Evolutionary conservation across 1,140 invertebrate species (phyloP), one percentile per base, ranked within the genome.

Genomic region (Drosophila ficusphila): DNA sequence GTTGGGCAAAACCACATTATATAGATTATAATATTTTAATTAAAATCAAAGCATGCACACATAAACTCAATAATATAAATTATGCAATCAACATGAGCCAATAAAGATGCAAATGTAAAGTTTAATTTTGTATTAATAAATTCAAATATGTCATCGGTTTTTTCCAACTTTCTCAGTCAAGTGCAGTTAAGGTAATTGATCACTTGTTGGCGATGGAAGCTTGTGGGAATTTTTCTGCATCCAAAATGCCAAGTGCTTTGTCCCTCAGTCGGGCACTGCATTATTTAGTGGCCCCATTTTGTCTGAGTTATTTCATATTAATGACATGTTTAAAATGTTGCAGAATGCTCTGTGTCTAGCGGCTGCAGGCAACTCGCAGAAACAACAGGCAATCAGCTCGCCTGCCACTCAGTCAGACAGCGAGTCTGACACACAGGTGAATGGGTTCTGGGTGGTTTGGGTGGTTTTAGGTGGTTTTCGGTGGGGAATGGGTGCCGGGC

Each of bases 291-390:
- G 21, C 27, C 39, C 33, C 48, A 57, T 53, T 49, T 65, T 21
- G 29, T 19, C 44, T 58, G 44, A 62, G 65, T 52, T 86, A 65
- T 81, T 74, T 81, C 72, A 81, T 69, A 86, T 81, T 74, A 85
- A 85, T 81, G 75, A 76, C 76, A 82, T 86, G 72, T 70, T 81
- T 86, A 65, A 76, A 85, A 79, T 76, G 71, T 64, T 85, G 25
- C 61, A 44, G 29, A 60, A 47, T 49, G 54, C 38, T 48, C 38
- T 16, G 53, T 73, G 47, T 81, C 61, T 70, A 47, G 19, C 61
- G 31, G 49, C 41, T 65, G 61, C 60, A 67, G 27, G 25, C 18
- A 19, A 19, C 49, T 38, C 46, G 23, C 36, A 31, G 38, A 76
- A 86, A 73, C 76, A 76, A 42, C 71, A 68, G 33, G 54, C 65